Evolutionary conservation across 2,797 vertebrate species (phyloP).

Genomic region (Macropus fuliginosus): DNA sequence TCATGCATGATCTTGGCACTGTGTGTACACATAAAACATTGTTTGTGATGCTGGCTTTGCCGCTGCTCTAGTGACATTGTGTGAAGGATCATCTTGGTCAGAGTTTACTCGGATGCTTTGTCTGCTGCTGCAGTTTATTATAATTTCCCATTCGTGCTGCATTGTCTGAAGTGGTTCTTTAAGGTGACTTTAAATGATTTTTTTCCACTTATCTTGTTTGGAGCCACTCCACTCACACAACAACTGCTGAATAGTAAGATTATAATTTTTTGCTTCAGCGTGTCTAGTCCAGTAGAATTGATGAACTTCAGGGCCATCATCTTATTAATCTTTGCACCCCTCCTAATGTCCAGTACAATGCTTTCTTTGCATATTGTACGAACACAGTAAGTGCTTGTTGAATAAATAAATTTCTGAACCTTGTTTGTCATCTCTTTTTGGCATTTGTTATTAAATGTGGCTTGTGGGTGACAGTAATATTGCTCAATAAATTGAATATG

Average conservation of each 20-base stretch:
- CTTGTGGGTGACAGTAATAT: background rate
- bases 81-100: background rate
- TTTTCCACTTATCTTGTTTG: background rate
- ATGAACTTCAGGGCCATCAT: background rate
- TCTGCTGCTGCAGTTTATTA: background rate
- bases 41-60: background rate
- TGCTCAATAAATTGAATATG: background rate
- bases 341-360: background rate
- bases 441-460: background rate
- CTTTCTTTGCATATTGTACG: background rate
- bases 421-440: background rate
- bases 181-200: background rate
- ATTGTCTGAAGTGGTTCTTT: background rate
- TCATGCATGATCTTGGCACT: background rate
- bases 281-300: background rate
- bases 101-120: background rate
- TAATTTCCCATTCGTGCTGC: background rate
- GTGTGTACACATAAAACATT: background rate
- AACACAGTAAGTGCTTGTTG: background rate
- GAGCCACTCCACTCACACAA: background rate
- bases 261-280: background rate
- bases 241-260: background rate
- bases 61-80: background rate
- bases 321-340: background rate
- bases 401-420: background rate